Conservation (phyloP, 2,888 invertebrate genomes). For the Harpalus rubripes region DNA sequence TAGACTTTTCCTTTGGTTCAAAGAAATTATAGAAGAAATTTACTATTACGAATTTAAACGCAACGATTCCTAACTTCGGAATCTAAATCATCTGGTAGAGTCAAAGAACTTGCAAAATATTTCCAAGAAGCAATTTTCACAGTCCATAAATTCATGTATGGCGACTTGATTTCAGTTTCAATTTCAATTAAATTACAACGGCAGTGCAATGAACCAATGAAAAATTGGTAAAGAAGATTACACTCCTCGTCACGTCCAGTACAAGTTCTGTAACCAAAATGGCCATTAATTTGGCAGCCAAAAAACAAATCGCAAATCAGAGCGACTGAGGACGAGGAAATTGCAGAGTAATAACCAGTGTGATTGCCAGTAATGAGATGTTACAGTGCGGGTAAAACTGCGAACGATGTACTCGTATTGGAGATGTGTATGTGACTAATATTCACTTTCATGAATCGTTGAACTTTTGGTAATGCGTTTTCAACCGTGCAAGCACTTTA, state of each 20-base stretch:
- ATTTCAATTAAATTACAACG: constrained; percentile 44
- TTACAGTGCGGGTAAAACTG: constrained; percentile 5
- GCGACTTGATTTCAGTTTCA: constrained; percentile 44
- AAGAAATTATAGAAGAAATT: no score
- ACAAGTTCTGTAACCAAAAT: constrained; percentile 22
- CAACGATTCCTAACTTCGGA: background rate
- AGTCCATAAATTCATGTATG: constrained; percentile 44
- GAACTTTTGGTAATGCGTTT: constrained; percentile 46
- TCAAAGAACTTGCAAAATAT: constrained; percentile 39
- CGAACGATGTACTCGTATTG: constrained; percentile 6
- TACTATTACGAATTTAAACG: no score
- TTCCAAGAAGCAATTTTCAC: constrained; percentile 45
- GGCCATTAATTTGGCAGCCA: constrained; percentile 48
- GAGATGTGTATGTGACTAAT: constrained; percentile 9
- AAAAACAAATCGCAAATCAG: constrained; percentile 50
- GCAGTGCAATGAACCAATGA: constrained; percentile 42
- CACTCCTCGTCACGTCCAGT: constrained; percentile 31
- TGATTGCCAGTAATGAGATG: constrained; percentile 42
- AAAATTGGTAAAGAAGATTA: constrained; percentile 42
- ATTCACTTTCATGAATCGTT: constrained; percentile 50
- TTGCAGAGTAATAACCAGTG: constrained; percentile 44
- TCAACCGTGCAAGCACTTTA: constrained; percentile 15
- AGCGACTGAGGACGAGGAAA: constrained; percentile 24
- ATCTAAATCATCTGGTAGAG: constrained; percentile 1
- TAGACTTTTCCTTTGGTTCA: no score